Evolutionary conservation across 2,888 invertebrate species (phyloP).

Genomic region (Marronus borbonicus): DNA sequence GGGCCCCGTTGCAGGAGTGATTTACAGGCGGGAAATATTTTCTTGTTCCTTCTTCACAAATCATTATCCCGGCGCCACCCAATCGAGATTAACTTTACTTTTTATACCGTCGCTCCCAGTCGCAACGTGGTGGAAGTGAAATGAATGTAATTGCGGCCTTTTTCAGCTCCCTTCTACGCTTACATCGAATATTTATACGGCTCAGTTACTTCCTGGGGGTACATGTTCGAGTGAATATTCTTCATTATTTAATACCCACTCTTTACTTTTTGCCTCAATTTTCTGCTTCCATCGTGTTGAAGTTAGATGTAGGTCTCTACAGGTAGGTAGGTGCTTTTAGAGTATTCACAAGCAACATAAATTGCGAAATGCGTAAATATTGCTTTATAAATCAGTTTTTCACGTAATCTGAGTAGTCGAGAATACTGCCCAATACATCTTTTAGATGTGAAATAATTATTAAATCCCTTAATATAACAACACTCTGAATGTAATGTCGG

Average conservation of each 20-base stretch:
- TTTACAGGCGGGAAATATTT: slow-evolving; percentile 63
- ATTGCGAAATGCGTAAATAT: too few species aligned
- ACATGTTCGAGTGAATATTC: not conserved
- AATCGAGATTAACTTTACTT: slow-evolving; percentile 47
- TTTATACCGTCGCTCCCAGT: slow-evolving; percentile 3
- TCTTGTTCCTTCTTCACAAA: slow-evolving; percentile 58
- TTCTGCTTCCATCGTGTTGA: not conserved
- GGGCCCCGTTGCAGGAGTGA: slow-evolving; percentile 56
- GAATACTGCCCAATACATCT: too few species aligned
- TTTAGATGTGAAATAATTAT: too few species aligned
- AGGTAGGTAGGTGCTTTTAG: too few species aligned
- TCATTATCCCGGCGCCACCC: slow-evolving; percentile 53
- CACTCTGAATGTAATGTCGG: too few species aligned
- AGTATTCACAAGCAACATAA: too few species aligned
- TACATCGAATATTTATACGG: slow-evolving; percentile 8
- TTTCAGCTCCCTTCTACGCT: not conserved
- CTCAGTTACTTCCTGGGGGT: not conserved
- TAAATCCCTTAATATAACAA: too few species aligned
- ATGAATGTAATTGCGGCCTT: slow-evolving; percentile 28
- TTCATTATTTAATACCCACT: not conserved
- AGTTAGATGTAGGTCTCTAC: too few species aligned
- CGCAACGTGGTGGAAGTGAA: slow-evolving; percentile 27
- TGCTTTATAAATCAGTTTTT: too few species aligned
- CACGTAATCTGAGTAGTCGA: too few species aligned
- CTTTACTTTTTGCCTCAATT: not conserved